phyloP scores from a whole-genome alignment of 2,888 invertebrate species.

The Laspeyria flexula region DNA sequence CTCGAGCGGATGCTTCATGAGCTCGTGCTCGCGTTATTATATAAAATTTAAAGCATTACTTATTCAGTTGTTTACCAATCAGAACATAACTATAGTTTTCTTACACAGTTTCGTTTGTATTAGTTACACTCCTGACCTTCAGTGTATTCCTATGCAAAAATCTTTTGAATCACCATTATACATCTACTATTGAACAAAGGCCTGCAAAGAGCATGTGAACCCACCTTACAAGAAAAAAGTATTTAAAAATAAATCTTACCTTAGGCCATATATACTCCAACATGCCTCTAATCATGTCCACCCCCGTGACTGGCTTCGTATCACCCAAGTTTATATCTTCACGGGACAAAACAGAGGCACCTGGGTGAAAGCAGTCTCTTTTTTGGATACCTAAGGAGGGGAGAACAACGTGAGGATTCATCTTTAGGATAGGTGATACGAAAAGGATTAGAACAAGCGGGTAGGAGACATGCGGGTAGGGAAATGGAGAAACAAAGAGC shows the following conservation, averaged over 20 bases:
- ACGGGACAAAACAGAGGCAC: slow-evolving; percentile 89
- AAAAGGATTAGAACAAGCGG: slow-evolving; percentile 35
- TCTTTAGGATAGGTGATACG: slow-evolving; percentile 41
- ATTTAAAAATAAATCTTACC: slow-evolving; percentile 70
- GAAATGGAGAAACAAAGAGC: slow-evolving; percentile 55
- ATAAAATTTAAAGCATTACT: too few relatives aligned
- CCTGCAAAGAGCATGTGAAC: too few relatives aligned
- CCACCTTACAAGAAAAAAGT: background rate
- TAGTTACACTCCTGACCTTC: too few relatives aligned
- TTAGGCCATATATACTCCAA: slow-evolving; percentile 98
- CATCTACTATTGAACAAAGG: too few relatives aligned
- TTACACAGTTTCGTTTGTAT: too few relatives aligned
- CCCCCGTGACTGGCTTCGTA: slow-evolving; percentile 87
- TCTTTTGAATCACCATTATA: too few relatives aligned
- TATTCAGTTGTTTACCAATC: too few relatives aligned
- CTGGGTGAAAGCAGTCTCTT: slow-evolving; percentile 97
- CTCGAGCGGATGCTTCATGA: too few relatives aligned
- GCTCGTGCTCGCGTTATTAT: too few relatives aligned
- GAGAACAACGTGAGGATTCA: slow-evolving; percentile 52
- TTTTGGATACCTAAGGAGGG: slow-evolving; percentile 84
- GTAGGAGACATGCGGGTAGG: slow-evolving; percentile 44
- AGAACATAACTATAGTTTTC: too few relatives aligned
- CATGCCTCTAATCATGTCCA: slow-evolving; percentile 95
- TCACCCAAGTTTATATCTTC: slow-evolving; percentile 88
- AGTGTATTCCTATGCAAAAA: too few relatives aligned